phyloP scores from a whole-genome alignment of 2,888 invertebrate species.

The Eupithecia exiguata region DNA sequence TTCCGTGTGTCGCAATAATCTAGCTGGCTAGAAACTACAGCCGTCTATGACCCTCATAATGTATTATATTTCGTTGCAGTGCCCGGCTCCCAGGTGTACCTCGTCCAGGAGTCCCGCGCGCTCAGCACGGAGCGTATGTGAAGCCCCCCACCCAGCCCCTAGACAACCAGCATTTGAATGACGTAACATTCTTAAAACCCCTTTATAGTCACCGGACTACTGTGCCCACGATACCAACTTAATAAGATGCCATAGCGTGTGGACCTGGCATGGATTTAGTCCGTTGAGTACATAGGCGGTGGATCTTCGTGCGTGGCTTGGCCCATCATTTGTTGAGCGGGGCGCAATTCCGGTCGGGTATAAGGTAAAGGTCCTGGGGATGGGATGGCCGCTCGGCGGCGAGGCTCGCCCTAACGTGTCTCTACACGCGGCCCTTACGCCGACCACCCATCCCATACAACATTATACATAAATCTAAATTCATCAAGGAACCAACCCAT shows the following conservation, averaged over 20 bases:
- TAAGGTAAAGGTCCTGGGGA: slow-evolving; percentile 73
- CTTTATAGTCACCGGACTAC: not conserved
- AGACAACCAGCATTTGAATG: slow-evolving; percentile 71
- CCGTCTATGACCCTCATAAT: too few relatives aligned
- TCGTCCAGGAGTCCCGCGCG: slow-evolving; percentile 93
- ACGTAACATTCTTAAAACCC: not conserved
- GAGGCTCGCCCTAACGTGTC: slow-evolving; percentile 80
- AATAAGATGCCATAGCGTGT: not conserved
- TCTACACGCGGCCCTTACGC: slow-evolving; percentile 69
- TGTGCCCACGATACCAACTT: not conserved
- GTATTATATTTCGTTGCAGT: slow-evolving; percentile 66
- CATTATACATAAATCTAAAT: slow-evolving; percentile 68
- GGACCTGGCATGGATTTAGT: not conserved
- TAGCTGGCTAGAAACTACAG: too few relatives aligned
- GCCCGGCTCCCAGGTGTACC: slow-evolving; percentile 95
- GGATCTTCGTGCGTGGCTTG: not conserved
- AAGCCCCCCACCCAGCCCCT: slow-evolving; percentile 57
- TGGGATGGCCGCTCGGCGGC: slow-evolving; percentile 77
- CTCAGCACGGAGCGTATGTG: slow-evolving; percentile 78
- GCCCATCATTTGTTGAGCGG: slow-evolving; percentile 57
- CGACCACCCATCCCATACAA: slow-evolving; percentile 75
- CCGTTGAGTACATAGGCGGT: not conserved
- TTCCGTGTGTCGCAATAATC: too few relatives aligned
- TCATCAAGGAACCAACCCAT: slow-evolving; percentile 75
- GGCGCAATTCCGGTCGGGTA: slow-evolving; percentile 82